Percentiles rank a stretch among this genome's conserved stretches.
These are phyloP conservation scores for Homarus gammarus DNA, from an alignment of 2,888 invertebrate genomes.

Conservation along the genomic window DNA sequence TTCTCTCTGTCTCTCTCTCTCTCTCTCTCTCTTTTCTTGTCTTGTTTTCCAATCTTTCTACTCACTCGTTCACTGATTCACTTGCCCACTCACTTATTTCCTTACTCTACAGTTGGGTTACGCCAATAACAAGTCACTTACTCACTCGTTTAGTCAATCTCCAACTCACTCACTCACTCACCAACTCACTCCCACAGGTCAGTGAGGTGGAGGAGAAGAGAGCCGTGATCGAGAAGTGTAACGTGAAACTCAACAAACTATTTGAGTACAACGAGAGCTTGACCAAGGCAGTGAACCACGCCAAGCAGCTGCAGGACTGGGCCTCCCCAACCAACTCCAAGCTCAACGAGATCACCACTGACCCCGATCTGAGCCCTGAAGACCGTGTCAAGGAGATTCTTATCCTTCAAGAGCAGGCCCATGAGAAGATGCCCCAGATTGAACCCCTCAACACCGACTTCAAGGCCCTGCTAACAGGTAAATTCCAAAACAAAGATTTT, in stretches of 20 bases:
- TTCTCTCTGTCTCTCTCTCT: too few relatives aligned
- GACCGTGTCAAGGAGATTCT: constrained; percentile 76
- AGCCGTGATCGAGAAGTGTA: constrained; percentile 72
- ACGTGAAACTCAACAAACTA: constrained; percentile 72
- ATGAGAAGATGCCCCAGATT: constrained; percentile 60
- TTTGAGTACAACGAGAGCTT: constrained; percentile 72
- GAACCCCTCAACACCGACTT: constrained; percentile 68
- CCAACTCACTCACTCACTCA: too few relatives aligned
- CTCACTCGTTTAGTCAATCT: too few relatives aligned
- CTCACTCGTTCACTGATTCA: too few relatives aligned
- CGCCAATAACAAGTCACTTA: too few relatives aligned
- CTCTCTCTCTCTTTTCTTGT: too few relatives aligned
- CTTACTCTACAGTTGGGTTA: too few relatives aligned
- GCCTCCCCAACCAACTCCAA: constrained; percentile 73
- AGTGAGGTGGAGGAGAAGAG: constrained; percentile 75
- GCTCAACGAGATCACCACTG: constrained; percentile 75
- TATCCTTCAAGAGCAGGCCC: constrained; percentile 74
- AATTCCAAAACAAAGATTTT: too few relatives aligned
- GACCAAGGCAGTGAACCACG: constrained; percentile 72
- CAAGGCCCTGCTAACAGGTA: constrained; percentile 69
- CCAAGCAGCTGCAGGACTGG: constrained; percentile 74
- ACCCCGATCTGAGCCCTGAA: constrained; percentile 75
- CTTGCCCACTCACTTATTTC: too few relatives aligned
- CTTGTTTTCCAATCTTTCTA: too few relatives aligned
- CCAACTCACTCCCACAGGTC: constrained; percentile 68